Base-by-base conservation (phyloP, 2,888 invertebrate genomes). In the Agrotis segetum region DNA sequence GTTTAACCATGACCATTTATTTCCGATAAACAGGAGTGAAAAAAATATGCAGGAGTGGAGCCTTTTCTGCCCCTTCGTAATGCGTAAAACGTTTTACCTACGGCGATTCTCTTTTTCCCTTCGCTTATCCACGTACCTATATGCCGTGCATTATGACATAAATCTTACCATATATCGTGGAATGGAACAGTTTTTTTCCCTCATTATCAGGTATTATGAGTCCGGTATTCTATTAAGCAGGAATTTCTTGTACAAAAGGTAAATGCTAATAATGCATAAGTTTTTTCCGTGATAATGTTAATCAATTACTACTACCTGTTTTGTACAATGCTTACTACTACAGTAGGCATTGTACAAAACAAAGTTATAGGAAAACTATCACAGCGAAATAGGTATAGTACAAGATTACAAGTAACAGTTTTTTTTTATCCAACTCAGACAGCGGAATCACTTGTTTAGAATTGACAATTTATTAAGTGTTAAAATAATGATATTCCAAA, bases 91-190 rank as follows among this genome's bases (percentile, higher is more conserved):
- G 2, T 50, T 46, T 11, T 56, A 50, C n/a, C 68, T 62, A 19
- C 24, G 64, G 67, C 65, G 68, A 66, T 79, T 83, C 78, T 71
- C 21, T 74, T 85, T 83, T 82, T 74, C 50, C 50, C 74, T 72
- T 66, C 73, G 71, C 77, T 83, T 81, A 85, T 80, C 74, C 67
- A 66, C 72, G 65, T 74, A n/a, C n/a, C n/a, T n/a, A 67, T 79
- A 72, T 63, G 53, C 52, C n/a, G 50, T 68, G 61, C 67, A 77
- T 63, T 72, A 71, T 49, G 63, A 56, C 68, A 79, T 82, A 82
- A 85, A 85, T 81, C 82, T 77, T 70, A 49, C 44, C 44, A 52
- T 46, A 61, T 61, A 60, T 29, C 52, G 55, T 68, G 56, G 67
- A 75, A 69, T 68, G 66, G 61, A 71, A 69, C 52, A 64, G 53